phyloP scores from a whole-genome alignment of 2,797 vertebrate genomes.

The Silurus lanzhouensis region DNA sequence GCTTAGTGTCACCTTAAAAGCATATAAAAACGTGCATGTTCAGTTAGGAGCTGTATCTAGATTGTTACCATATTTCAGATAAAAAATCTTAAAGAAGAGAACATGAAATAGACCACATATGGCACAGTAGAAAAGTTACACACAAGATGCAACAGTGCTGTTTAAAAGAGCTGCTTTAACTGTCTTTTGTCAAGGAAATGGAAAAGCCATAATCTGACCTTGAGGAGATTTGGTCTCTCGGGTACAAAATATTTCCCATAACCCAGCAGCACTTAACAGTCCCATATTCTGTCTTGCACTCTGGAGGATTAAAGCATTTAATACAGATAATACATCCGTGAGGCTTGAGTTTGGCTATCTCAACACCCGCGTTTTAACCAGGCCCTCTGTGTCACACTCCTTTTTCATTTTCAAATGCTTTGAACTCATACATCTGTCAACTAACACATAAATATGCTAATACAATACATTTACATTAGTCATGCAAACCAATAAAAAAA shows the following conservation, averaged over 20 bases:
- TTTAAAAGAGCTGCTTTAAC: background rate
- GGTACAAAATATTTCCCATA: conserved; percentile 44
- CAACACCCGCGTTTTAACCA: conserved; percentile 12
- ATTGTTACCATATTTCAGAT: conserved; percentile 14
- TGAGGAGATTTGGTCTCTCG: conserved; percentile 36
- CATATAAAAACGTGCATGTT: background rate
- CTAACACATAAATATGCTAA: background rate
- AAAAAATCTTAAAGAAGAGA: background rate
- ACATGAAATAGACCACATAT: too few species aligned
- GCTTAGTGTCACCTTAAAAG: conserved; percentile 40
- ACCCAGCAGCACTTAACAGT: conserved; percentile 44
- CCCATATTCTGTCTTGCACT: conserved; percentile 37
- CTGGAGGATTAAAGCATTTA: conserved; percentile 50
- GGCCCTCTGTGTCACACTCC: conserved; percentile 3
- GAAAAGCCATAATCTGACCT: conserved; percentile 49
- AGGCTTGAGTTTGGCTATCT: conserved; percentile 33
- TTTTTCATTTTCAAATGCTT: background rate
- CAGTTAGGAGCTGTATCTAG: background rate
- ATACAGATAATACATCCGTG: conserved; percentile 48
- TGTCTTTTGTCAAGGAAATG: background rate
- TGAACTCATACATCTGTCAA: background rate
- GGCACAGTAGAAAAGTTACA: background rate
- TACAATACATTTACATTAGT: background rate
- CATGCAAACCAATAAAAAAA: conserved; percentile 16
- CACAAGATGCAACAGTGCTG: background rate